Percentiles rank a stretch among this genome's conserved stretches.
These are phyloP conservation scores for Drosophila planitibia DNA, from an alignment of 2,888 invertebrate genomes.

Conservation along the genomic window DNA sequence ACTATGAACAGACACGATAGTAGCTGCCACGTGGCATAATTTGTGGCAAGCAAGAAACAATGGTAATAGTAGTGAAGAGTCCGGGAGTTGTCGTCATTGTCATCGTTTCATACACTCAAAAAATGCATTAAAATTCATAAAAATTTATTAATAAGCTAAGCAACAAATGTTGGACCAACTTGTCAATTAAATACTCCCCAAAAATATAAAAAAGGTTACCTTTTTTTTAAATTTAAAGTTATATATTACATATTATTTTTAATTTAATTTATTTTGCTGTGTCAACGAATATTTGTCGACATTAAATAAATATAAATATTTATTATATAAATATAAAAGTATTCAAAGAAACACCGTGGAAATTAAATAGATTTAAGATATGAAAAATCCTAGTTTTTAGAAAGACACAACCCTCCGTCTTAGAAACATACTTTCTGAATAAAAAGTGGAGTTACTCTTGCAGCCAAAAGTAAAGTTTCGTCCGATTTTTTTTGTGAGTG, in stretches of 20 bases:
- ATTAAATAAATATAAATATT: neutral
- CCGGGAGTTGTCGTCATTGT: too few relatives aligned
- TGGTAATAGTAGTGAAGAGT: neutral
- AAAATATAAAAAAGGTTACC: neutral
- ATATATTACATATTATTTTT: neutral
- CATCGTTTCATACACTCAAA: neutral
- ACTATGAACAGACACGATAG: slow-evolving; percentile 37
- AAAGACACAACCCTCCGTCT: neutral
- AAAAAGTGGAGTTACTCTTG: neutral
- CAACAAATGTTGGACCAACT: rapidly evolving
- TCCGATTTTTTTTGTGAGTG: neutral
- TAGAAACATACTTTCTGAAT: neutral
- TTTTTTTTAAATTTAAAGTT: neutral
- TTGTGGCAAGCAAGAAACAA: neutral
- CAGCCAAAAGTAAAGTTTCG: neutral
- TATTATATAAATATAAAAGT: too few relatives aligned
- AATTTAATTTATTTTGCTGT: neutral
- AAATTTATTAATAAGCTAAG: neutral
- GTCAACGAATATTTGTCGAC: rapidly evolving
- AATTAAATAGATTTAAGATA: neutral
- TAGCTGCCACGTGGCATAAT: slow-evolving; percentile 40
- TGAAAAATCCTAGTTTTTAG: neutral
- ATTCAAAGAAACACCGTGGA: too few relatives aligned
- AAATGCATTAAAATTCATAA: neutral
- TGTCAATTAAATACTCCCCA: neutral